These are phyloP conservation scores for Elachura formosa DNA, from an alignment of 2,113 vertebrate genomes.

Conservation along the genomic window DNA sequence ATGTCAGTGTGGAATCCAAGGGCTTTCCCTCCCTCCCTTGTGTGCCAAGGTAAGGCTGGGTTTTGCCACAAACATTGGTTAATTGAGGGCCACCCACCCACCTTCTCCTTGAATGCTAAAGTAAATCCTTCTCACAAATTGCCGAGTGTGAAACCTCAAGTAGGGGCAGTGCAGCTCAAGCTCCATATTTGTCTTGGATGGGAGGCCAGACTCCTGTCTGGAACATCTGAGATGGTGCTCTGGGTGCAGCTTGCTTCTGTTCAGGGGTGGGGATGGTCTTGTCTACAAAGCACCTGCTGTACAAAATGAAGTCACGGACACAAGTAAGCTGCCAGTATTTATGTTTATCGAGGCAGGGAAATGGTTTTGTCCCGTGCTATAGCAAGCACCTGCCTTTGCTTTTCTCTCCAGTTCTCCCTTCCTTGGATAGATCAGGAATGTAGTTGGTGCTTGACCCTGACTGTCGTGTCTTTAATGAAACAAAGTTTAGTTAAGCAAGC, in stretches of 20 bases:
- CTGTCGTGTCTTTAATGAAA: neutral
- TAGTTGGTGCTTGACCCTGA: neutral
- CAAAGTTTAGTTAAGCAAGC: neutral
- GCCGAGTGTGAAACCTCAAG: neutral
- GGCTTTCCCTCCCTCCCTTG: neutral
- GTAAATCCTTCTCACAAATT: neutral
- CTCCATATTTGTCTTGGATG: slow-evolving; percentile 64
- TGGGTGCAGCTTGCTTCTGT: slow-evolving; percentile 76
- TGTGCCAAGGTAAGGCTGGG: neutral
- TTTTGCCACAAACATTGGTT: neutral
- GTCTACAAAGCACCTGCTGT: slow-evolving; percentile 34
- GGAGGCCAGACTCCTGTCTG: slow-evolving; percentile 51
- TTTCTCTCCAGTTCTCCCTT: neutral
- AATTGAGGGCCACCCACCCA: neutral
- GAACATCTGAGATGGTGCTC: slow-evolving; percentile 54
- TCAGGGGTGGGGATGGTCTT: slow-evolving; percentile 63
- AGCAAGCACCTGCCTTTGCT: neutral
- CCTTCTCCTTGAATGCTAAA: neutral
- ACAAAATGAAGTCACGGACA: neutral
- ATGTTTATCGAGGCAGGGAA: neutral
- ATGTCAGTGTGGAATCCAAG: neutral
- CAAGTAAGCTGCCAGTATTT: neutral
- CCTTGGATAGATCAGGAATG: neutral
- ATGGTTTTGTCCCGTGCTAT: neutral
- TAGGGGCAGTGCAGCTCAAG: neutral